Evolutionary conservation across 2,888 invertebrate species (phyloP).

Genomic region (Mesorhabditis belari): DNA sequence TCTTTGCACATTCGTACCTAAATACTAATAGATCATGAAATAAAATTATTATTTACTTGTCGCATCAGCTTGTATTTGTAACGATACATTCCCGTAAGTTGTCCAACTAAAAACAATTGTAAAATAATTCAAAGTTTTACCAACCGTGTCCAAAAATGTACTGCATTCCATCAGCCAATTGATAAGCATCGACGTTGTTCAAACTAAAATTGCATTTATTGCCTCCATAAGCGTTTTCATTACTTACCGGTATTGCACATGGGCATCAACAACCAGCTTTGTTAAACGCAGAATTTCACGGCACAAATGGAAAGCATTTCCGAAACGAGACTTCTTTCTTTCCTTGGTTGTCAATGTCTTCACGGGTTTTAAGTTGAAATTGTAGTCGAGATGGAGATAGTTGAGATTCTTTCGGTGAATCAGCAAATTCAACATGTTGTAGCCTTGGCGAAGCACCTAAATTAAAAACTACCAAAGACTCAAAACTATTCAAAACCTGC

Average conservation of each 20-base stretch:
- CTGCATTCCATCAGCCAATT: slow-evolving; percentile 92
- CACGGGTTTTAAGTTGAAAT: slow-evolving; percentile 98
- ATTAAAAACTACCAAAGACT: slow-evolving; percentile 20
- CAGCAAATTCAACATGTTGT: slow-evolving; percentile 96
- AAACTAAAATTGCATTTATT: slow-evolving; percentile 56
- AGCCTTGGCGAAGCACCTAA: slow-evolving; percentile 83
- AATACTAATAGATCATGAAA: slow-evolving; percentile 83
- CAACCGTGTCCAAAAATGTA: slow-evolving; percentile 99
- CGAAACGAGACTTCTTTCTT: slow-evolving; percentile 82
- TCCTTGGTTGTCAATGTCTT: slow-evolving; percentile 99
- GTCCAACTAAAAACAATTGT: too few relatives aligned
- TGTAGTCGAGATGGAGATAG: slow-evolving; percentile 97
- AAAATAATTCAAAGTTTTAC: too few relatives aligned
- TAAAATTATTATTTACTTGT: slow-evolving; percentile 17
- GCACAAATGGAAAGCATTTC: slow-evolving; percentile 89
- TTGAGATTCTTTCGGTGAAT: slow-evolving; percentile 99
- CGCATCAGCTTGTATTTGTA: slow-evolving; percentile 55
- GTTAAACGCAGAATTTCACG: slow-evolving; percentile 96
- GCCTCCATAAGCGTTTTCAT: neutral
- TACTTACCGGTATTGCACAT: slow-evolving; percentile 83
- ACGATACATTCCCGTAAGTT: slow-evolving; percentile 97
- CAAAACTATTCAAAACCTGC: slow-evolving; percentile 61
- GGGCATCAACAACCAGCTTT: slow-evolving; percentile 95
- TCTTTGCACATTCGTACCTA: slow-evolving; percentile 97
- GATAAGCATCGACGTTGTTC: slow-evolving; percentile 97